phyloP scores from a whole-genome alignment of 2,888 invertebrate species.

The Conistra vaccinii region DNA sequence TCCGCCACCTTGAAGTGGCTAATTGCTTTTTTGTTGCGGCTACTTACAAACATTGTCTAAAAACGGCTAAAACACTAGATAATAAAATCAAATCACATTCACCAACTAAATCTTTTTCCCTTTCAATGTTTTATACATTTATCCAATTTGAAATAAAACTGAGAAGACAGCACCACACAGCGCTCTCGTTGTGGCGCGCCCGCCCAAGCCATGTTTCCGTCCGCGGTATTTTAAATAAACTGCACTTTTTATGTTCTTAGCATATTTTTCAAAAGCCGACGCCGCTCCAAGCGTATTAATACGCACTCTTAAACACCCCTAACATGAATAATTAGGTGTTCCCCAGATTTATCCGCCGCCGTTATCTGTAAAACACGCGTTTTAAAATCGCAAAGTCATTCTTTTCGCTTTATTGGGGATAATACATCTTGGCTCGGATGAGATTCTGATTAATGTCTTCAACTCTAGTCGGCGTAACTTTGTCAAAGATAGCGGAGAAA shows the following conservation, averaged over 20 bases:
- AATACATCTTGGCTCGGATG: constrained; percentile 87
- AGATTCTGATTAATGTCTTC: constrained; percentile 89
- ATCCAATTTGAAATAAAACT: constrained; percentile 78
- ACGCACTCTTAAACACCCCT: constrained; percentile 88
- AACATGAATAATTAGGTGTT: constrained; percentile 91
- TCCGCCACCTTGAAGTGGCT: constrained; percentile 33
- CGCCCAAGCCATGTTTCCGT: constrained; percentile 88
- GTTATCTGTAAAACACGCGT: constrained; percentile 89
- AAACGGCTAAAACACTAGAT: neutral
- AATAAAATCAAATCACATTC: constrained; percentile 53
- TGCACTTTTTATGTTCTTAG: constrained; percentile 79
- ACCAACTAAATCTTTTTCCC: constrained; percentile 54
- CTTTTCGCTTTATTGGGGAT: constrained; percentile 89
- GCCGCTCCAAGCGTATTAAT: constrained; percentile 83
- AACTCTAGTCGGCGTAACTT: constrained; percentile 86
- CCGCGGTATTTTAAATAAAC: constrained; percentile 84
- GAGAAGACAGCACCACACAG: constrained; percentile 78
- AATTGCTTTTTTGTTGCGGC: constrained; percentile 14
- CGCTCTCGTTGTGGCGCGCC: constrained; percentile 72
- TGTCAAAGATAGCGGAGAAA: constrained; percentile 88
- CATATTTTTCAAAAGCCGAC: constrained; percentile 83
- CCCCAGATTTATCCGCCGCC: constrained; percentile 83
- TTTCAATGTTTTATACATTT: constrained; percentile 76
- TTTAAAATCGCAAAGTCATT: constrained; percentile 90
- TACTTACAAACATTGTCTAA: neutral